A percentile compares a stretch with the other conserved stretches of the same genome.
Evolutionary conservation across 2,888 invertebrate species (phyloP).

Genomic region (Chirona hameri): DNA sequence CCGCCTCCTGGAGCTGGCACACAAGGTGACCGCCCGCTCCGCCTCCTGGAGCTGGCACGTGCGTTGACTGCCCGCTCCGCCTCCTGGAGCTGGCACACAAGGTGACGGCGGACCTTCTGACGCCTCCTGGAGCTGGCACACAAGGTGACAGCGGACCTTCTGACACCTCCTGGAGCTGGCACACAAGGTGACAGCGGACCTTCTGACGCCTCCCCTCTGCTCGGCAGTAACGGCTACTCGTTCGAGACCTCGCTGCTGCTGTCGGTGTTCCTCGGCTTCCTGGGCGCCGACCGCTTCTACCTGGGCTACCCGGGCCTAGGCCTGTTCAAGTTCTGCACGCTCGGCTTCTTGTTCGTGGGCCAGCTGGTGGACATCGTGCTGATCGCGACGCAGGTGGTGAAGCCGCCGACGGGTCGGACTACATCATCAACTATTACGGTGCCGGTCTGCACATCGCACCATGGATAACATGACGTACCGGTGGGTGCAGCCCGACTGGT

Average conservation of each 20-base stretch:
- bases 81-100: no score
- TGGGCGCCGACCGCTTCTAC: conserved; percentile 95
- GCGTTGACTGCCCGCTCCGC: no score
- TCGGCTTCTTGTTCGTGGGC: conserved; percentile 91
- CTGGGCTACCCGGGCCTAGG: conserved; percentile 97
- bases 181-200: no score
- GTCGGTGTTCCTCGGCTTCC: conserved; percentile 96
- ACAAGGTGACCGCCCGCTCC: no score
- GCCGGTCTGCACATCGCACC: conserved; percentile 74
- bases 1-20: no score
- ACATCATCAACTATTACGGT: conserved; percentile 89
- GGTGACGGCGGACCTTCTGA: no score
- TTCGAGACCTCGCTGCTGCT: conserved; percentile 86
- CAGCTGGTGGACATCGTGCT: conserved; percentile 92
- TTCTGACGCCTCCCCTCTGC: no score
- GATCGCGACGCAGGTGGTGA: conserved; percentile 90
- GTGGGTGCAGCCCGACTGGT: conserved; percentile 74
- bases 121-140: no score
- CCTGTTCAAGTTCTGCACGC: conserved; percentile 86
- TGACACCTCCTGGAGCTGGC: no score
- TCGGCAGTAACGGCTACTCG: conserved; percentile 81
- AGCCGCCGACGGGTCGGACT: conserved; percentile 94
- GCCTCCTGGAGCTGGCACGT: no score
- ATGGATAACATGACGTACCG: conserved; percentile 82
- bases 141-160: no score